A percentile compares a stretch with the other conserved stretches of the same genome.
These are phyloP conservation scores for Bucco capensis DNA, from an alignment of 2,113 vertebrate genomes.

Conservation along the genomic window DNA sequence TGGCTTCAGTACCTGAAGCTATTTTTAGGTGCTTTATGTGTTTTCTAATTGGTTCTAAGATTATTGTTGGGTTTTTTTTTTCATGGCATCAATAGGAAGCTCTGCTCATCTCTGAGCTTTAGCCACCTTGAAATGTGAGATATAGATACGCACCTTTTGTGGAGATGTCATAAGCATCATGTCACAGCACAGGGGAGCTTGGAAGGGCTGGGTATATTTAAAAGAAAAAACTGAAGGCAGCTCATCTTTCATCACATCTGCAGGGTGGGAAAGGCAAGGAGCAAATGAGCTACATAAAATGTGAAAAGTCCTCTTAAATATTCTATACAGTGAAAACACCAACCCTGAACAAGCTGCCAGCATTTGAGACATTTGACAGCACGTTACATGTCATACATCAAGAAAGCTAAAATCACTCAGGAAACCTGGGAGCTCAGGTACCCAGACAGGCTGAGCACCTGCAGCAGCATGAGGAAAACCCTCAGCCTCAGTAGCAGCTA, in stretches of 20 bases:
- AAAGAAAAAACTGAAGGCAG: background rate
- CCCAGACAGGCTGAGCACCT: background rate
- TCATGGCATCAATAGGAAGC: background rate
- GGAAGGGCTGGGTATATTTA: background rate
- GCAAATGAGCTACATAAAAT: background rate
- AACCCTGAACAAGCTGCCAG: background rate
- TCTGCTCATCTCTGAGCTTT: background rate
- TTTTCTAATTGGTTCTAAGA: background rate
- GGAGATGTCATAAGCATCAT: background rate
- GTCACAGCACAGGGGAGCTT: background rate
- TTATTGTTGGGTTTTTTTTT: background rate
- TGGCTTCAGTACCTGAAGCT: background rate
- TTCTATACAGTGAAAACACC: background rate
- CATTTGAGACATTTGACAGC: background rate
- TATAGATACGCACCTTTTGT: rapidly evolving
- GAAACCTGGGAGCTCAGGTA: background rate
- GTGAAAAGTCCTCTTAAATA: background rate
- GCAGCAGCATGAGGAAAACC: background rate
- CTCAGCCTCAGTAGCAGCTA: background rate
- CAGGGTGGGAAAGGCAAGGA: background rate
- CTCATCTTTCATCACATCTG: background rate
- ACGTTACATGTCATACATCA: background rate
- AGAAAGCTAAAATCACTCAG: background rate
- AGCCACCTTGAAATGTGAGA: background rate
- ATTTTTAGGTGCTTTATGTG: background rate